Evolutionary conservation across 2,113 vertebrate genomes (phyloP).

Genomic region (Gasterosteus aculeatus): DNA sequence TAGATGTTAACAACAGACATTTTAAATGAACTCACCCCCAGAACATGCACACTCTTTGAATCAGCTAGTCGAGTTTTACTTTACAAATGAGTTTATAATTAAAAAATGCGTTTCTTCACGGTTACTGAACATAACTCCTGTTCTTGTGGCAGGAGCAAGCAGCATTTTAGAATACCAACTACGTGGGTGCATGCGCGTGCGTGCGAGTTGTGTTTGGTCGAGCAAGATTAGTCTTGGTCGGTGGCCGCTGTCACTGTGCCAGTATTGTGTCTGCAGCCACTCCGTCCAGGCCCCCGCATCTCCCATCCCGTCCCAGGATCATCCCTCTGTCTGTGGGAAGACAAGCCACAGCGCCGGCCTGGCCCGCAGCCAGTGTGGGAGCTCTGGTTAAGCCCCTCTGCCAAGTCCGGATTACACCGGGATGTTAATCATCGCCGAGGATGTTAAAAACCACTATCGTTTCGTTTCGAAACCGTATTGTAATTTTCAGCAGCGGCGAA

Average conservation of each 20-base stretch:
- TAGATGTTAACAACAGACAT: background rate
- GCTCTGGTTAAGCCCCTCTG: conserved; percentile 64
- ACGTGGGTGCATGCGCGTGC: background rate
- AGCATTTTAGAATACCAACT: background rate
- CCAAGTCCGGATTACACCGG: conserved; percentile 73
- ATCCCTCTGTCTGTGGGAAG: conserved; percentile 76
- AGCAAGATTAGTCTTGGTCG: conserved; percentile 71
- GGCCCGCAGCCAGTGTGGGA: conserved; percentile 66
- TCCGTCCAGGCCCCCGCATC: conserved; percentile 69
- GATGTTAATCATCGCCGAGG: conserved; percentile 67
- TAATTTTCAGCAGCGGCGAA: conserved; percentile 14
- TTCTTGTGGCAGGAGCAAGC: background rate
- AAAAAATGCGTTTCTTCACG: background rate
- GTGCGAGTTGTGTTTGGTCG: conserved; percentile 39
- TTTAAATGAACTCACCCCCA: background rate
- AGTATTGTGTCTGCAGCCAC: conserved; percentile 82
- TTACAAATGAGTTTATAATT: background rate
- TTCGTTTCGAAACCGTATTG: conserved; percentile 39
- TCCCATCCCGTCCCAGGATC: conserved; percentile 72
- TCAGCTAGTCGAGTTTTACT: background rate
- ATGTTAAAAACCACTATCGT: conserved; percentile 56
- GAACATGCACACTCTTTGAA: background rate
- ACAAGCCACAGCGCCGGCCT: conserved; percentile 71
- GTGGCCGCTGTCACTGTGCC: conserved; percentile 76
- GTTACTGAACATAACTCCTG: background rate